Base-by-base conservation (phyloP, 2,888 invertebrate genomes). In the Epirrhoe alternata region DNA sequence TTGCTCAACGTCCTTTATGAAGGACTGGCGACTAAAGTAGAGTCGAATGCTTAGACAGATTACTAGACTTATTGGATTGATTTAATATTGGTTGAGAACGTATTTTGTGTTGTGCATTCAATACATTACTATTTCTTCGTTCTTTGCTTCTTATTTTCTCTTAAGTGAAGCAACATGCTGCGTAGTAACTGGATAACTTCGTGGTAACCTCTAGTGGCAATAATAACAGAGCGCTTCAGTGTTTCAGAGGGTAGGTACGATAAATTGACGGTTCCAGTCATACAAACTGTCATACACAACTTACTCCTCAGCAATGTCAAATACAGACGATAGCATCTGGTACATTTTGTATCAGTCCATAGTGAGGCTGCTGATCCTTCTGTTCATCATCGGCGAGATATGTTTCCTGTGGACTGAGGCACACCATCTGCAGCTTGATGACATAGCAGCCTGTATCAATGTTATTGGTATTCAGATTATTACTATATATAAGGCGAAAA, bases 391-490 rank as follows among this genome's bases (percentile, higher is more conserved):
- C 5, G 70, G 78, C 7, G 90, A 91, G 70, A 56, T 87, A 0
- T 88, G 88, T 86, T 80, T 81, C 58, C 69, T 84, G 5, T 66
- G 77, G 33, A 78, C 73, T 12, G 76, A 82, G 12, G 70, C 79
- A 0, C 68, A 79, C 52, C 79, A 71, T 24, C 68, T 90, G 10
- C 33, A 47, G 16, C 2, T 66, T 33, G 88, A 90, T n/a, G 82
- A 77, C 7, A 68, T 86, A 5, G 84, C 85, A 6, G 86, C 83
- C n/a, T 79, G 81, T 52, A 73, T 86, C 35, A 90, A 87, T 54
- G 80, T 82, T 8, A 75, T 82, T 6, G 69, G 86, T 0, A 89
- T 90, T 61, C 89, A 91, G 56, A 58, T 83, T 0, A 80, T 86
- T 2, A 81, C 87, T 5, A 63, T 86, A 31, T 87, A 79, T 69